phyloP scores from a whole-genome alignment of 2,888 invertebrate genomes.

The Acleris sparsana region DNA sequence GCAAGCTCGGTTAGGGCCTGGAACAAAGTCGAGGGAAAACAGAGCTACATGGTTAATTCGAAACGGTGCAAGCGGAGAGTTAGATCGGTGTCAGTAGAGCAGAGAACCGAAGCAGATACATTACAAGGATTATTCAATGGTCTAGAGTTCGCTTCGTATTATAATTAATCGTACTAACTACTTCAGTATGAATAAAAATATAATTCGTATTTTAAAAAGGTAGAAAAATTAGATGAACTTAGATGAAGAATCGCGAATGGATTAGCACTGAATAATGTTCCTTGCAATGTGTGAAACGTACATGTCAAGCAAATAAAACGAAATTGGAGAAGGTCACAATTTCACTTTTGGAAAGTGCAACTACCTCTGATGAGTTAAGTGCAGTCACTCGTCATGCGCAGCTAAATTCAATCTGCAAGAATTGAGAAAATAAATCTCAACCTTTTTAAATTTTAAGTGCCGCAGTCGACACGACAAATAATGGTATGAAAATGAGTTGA shows the following conservation, averaged over 20 bases:
- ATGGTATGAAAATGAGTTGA: no score
- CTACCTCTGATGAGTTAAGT: slow-evolving; percentile 41
- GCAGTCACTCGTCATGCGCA: slow-evolving; percentile 50
- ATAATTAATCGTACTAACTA: slow-evolving; percentile 24
- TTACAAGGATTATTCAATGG: slow-evolving; percentile 73
- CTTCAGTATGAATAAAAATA: slow-evolving; percentile 35
- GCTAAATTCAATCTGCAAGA: slow-evolving; percentile 45
- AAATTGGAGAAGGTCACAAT: slow-evolving; percentile 50
- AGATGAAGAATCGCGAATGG: slow-evolving; percentile 46
- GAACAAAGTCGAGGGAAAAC: slow-evolving; percentile 83
- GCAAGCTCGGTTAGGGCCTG: slow-evolving; percentile 85
- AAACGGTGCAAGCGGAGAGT: slow-evolving; percentile 78
- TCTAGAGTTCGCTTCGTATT: slow-evolving; percentile 6
- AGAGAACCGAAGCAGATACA: slow-evolving; percentile 62
- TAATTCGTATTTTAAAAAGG: slow-evolving; percentile 16
- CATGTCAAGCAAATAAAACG: slow-evolving; percentile 66
- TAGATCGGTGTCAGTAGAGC: slow-evolving; percentile 67
- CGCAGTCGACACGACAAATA: no score
- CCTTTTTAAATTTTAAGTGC: no score
- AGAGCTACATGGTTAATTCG: slow-evolving; percentile 76
- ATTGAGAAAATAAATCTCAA: slow-evolving; percentile 18
- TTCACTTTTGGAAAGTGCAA: slow-evolving; percentile 49
- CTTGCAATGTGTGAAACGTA: slow-evolving; percentile 72
- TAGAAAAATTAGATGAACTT: slow-evolving; percentile 41
- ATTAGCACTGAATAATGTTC: slow-evolving; percentile 71